Conservation (phyloP, 2,113 vertebrate species). For the Mesitornis unicolor region DNA sequence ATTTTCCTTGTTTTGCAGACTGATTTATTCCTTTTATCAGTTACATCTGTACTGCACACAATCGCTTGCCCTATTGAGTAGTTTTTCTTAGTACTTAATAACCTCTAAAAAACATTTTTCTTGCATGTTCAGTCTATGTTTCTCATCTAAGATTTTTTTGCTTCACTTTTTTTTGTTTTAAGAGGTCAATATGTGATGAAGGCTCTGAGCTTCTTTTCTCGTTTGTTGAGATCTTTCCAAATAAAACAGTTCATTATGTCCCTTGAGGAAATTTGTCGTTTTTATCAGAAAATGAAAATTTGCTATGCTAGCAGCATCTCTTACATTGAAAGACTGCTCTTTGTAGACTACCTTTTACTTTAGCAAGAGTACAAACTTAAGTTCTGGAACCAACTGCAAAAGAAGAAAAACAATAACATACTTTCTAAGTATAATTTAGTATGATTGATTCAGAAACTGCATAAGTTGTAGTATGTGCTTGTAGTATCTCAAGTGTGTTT, state of each 20-base stretch:
- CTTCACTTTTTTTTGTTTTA: background rate
- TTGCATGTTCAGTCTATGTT: background rate
- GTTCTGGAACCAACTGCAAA: background rate
- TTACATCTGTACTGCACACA: background rate
- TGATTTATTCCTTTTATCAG: background rate
- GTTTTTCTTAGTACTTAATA: background rate
- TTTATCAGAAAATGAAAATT: background rate
- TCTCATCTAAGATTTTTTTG: background rate
- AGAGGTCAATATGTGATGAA: background rate
- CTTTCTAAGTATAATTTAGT: background rate
- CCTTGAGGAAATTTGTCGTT: background rate
- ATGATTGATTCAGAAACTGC: background rate
- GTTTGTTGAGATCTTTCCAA: background rate
- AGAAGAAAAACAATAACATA: background rate
- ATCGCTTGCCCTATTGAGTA: background rate
- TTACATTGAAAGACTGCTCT: background rate
- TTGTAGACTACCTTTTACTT: background rate
- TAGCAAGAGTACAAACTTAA: background rate
- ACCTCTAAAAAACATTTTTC: background rate
- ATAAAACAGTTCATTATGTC: background rate
- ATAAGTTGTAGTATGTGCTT: background rate
- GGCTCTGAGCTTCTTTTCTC: background rate
- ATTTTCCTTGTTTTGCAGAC: background rate
- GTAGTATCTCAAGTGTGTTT: background rate
- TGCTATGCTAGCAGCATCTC: background rate